Evolutionary conservation across 2,113 vertebrate genomes (phyloP), one percentile per base, ranked within the genome.

Genomic region (Urocynchramus pylzowi): DNA sequence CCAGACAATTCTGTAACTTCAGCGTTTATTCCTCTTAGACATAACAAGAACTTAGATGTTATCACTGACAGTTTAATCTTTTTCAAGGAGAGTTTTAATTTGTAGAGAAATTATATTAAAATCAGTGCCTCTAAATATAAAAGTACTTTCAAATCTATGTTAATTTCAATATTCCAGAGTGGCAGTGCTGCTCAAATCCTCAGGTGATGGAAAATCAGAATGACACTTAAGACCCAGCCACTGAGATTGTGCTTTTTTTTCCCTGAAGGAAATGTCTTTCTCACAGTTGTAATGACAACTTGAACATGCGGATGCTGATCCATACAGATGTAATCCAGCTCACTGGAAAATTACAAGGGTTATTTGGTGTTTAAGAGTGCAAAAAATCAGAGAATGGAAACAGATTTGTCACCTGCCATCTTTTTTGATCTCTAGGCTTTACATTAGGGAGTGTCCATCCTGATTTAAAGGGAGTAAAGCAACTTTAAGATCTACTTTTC

Each of bases 51-150:
- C 92, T 20, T 70, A 74, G 95, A 97, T 94, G 93, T 81, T 96
- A 97, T 96, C 96, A 68, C 47, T 90, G 95, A 93, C 95, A 95
- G 83, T 96, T 95, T 96, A 97, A 97, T 94, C 88, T 94, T 96
- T 95, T 81, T 92, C 90, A 93, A 94, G 95, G 68, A 80, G 88
- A 96, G 60, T 96, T 96, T 96, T 96, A 96, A 97, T 97, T 96
- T 93, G 92, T 69, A 37, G 54, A 93, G 54, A 96, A 96, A 95
- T 96, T 88, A 93, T 81, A 92, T 94, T 84, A 84, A 85, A 96
- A 95, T 91, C 90, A 71, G 59, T 84, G 87, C 79, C 69, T 86
- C 92, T 75, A 93, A 97, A 96, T 91, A 92, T 19, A 95, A 96
- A 97, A 95, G 95, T 75, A 92, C 68, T 95, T 95, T 50, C 79